A percentile compares a stretch with the other conserved stretches of the same genome.
Evolutionary conservation across 2,797 vertebrate genomes (phyloP).

Genomic region (Phylloscopus collybita): DNA sequence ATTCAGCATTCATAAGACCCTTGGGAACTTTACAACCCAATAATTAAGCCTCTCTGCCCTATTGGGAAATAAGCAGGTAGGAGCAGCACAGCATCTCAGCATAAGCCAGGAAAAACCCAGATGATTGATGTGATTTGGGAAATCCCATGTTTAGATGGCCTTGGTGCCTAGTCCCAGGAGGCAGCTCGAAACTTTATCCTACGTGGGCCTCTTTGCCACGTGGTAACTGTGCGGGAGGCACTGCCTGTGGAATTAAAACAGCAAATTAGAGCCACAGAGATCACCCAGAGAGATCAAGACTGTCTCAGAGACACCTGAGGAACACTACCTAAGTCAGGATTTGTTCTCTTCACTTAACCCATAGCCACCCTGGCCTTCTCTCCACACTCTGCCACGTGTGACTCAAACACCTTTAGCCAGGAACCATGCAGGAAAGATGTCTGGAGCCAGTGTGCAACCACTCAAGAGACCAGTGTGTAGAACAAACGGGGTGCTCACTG

Average conservation of each 20-base stretch:
- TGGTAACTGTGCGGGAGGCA: background rate
- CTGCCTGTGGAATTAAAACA: background rate
- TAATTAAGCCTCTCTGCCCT: constrained; percentile 27
- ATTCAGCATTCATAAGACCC: background rate
- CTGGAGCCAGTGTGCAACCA: background rate
- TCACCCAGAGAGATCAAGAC: background rate
- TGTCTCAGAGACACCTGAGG: background rate
- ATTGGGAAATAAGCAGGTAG: constrained; percentile 25
- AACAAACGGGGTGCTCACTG: background rate
- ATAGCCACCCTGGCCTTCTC: background rate
- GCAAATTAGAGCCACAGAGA: background rate
- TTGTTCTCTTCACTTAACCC: background rate
- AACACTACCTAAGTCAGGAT: background rate
- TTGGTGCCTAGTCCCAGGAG: background rate
- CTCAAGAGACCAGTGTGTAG: background rate
- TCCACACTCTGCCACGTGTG: background rate
- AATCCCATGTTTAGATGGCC: background rate
- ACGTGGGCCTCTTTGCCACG: fast-evolving
- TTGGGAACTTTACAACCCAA: background rate
- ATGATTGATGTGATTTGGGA: background rate
- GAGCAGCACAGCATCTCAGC: background rate
- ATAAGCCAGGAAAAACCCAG: background rate
- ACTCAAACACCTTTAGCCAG: background rate
- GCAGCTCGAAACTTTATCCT: background rate
- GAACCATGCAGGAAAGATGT: background rate